Evolutionary conservation across 2,113 vertebrate genomes (phyloP).

Genomic region (Glaucomys volans): DNA sequence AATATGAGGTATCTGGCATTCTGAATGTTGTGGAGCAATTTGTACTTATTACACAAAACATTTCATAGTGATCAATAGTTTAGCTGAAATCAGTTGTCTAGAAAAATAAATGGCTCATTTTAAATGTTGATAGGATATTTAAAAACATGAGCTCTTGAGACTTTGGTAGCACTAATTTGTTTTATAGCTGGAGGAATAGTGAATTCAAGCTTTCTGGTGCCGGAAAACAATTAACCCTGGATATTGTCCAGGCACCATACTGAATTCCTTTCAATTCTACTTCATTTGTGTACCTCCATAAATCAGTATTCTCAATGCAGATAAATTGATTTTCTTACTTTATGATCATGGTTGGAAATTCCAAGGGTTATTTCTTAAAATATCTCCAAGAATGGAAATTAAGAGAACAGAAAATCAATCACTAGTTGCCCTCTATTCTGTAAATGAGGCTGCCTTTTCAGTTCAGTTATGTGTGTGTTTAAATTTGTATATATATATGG

Average conservation of each 20-base stretch:
- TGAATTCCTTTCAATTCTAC: slow-evolving; percentile 77
- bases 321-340: slow-evolving; percentile 46
- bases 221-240: slow-evolving; percentile 74
- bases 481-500: neutral
- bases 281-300: slow-evolving; percentile 75
- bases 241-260: slow-evolving; percentile 69
- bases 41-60: neutral
- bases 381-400: neutral
- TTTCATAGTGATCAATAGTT: slow-evolving; percentile 40
- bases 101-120: slow-evolving; percentile 62
- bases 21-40: neutral
- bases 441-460: neutral
- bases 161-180: neutral
- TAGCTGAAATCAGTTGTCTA: slow-evolving; percentile 19
- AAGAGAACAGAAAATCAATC: slow-evolving; percentile 11
- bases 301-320: slow-evolving; percentile 70
- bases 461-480: neutral
- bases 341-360: neutral
- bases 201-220: slow-evolving; percentile 55
- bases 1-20: neutral
- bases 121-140: slow-evolving; percentile 59
- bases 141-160: slow-evolving; percentile 53
- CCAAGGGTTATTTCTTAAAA: neutral
- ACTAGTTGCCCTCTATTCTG: neutral
- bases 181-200: slow-evolving; percentile 42